These are phyloP conservation scores for Acrossocheilus fasciatus DNA, from an alignment of 2,797 vertebrate species.

Conservation along the genomic window DNA sequence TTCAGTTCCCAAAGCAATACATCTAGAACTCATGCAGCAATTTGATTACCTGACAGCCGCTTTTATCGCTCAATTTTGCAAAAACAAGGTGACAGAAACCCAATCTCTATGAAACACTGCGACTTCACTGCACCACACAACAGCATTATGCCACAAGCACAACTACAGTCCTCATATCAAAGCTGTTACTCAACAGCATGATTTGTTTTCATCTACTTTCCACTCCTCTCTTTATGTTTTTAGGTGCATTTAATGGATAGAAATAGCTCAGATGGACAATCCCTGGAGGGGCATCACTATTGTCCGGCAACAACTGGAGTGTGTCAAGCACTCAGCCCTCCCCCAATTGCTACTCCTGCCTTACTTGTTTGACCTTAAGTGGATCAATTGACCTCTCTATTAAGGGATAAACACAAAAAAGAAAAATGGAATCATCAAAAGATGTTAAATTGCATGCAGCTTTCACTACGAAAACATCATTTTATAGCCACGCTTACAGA, in stretches of 20 bases:
- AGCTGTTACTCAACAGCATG: not conserved
- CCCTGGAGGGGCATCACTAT: conserved; percentile 12
- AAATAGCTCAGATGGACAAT: not conserved
- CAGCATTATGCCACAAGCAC: conserved; percentile 38
- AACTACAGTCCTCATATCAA: conserved; percentile 2
- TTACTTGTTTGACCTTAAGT: conserved; percentile 51
- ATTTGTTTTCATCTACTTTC: not conserved
- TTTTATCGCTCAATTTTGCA: conserved; percentile 54
- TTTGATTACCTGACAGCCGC: conserved; percentile 49
- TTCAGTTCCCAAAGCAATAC: conserved; percentile 51
- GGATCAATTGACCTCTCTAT: conserved; percentile 50
- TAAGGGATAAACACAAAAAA: conserved; percentile 40
- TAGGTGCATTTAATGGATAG: conserved; percentile 18
- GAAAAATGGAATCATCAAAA: not conserved
- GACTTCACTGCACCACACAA: not conserved
- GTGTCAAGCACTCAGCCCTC: conserved; percentile 24
- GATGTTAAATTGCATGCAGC: not conserved
- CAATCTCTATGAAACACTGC: conserved; percentile 36
- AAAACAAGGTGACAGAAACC: conserved; percentile 49
- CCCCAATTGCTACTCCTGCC: conserved; percentile 44
- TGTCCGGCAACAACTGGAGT: conserved; percentile 29
- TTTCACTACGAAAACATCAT: not conserved
- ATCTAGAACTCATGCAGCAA: conserved; percentile 33
- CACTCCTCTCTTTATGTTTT: not conserved
- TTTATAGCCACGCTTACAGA: not conserved